Evolutionary conservation across 1,140 invertebrate genomes (phyloP).

Genomic region (Drosophila trapezifrons): DNA sequence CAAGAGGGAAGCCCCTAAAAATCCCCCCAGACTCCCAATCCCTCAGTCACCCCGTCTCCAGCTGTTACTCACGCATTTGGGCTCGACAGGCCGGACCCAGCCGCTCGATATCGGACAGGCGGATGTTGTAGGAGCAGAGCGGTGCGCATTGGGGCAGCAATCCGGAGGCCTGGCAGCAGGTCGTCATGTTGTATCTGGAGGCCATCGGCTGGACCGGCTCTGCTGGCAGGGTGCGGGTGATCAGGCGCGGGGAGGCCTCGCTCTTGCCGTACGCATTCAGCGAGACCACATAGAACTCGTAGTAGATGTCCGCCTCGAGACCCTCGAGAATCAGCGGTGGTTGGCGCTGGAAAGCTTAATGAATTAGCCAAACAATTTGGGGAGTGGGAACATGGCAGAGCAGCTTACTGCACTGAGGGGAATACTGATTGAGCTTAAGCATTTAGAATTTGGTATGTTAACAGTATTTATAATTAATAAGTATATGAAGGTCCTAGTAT

Average conservation of each 20-base stretch:
- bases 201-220: conserved; percentile 43
- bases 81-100: conserved; percentile 85
- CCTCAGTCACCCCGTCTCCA: conserved; percentile 9
- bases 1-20: conserved; percentile 6
- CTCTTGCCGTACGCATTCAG: conserved; percentile 91
- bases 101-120: conserved; percentile 89
- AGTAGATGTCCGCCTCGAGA: conserved; percentile 89
- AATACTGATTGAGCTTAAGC: background rate
- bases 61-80: conserved; percentile 82
- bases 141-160: conserved; percentile 90
- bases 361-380: conserved; percentile 56
- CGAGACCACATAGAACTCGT: conserved; percentile 93
- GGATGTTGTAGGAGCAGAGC: conserved; percentile 92
- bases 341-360: conserved; percentile 85
- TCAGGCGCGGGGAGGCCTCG: conserved; percentile 89
- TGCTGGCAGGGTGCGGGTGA: conserved; percentile 89
- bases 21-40: background rate
- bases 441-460: too few species aligned
- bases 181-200: conserved; percentile 89
- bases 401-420: conserved; percentile 5
- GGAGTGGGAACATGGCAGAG: background rate
- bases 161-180: conserved; percentile 89
- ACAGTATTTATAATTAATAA: background rate
- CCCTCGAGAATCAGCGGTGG: conserved; percentile 91
- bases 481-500: too few species aligned